A percentile compares a stretch with the other conserved stretches of the same genome.
These are phyloP conservation scores for Rotaria magnacalcarata DNA, from an alignment of 2,888 invertebrate genomes.

Conservation along the genomic window DNA sequence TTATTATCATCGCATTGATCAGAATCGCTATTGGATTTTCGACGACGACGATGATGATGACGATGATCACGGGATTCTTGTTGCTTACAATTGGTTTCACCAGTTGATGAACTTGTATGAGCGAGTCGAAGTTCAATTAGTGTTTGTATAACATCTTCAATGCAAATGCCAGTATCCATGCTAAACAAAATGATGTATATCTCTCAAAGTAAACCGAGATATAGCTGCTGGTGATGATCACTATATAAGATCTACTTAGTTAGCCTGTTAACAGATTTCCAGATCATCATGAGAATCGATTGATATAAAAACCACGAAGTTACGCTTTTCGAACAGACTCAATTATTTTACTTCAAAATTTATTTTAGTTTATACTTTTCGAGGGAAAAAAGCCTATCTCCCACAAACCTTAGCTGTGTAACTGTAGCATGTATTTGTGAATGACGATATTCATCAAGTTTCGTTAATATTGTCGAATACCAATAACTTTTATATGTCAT, in stretches of 20 bases:
- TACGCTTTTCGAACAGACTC: too few relatives aligned
- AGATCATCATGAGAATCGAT: too few relatives aligned
- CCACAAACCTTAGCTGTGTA: slow-evolving; percentile 1
- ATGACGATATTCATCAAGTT: background rate
- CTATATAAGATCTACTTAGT: too few relatives aligned
- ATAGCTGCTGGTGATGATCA: too few relatives aligned
- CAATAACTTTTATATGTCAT: slow-evolving; percentile 93
- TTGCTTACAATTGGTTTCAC: background rate
- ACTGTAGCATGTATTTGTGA: background rate
- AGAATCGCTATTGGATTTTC: background rate
- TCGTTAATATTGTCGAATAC: slow-evolving; percentile 58
- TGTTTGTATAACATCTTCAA: slow-evolving; percentile 15
- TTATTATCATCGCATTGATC: slow-evolving; percentile 19
- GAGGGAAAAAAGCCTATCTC: too few relatives aligned
- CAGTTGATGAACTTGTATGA: background rate
- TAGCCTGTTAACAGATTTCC: too few relatives aligned
- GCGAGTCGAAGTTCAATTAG: background rate
- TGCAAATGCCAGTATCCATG: background rate
- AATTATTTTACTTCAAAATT: too few relatives aligned
- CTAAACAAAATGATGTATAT: background rate
- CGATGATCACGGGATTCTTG: background rate
- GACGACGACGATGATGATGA: background rate
- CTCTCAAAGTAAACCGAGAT: background rate
- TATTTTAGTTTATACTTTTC: too few relatives aligned
- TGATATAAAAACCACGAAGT: too few relatives aligned